Evolutionary conservation across 2,888 invertebrate genomes (phyloP), one percentile per base, ranked within the genome.

Genomic region (Brachyopa scutellaris): DNA sequence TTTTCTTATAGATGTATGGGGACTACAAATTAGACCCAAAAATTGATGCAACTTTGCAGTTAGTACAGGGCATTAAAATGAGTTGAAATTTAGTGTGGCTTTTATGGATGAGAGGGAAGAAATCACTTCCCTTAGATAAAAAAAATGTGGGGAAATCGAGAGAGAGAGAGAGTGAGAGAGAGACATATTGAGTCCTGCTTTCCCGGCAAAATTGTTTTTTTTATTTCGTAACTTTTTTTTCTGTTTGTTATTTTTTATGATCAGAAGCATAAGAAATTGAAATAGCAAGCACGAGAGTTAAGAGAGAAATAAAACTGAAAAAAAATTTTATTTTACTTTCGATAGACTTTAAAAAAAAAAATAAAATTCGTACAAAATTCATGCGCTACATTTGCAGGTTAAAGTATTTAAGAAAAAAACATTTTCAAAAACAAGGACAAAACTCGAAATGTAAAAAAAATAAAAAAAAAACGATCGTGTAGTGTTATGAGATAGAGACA

Each of bases 111-210:
- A 55, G 26, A 45, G 49, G 6, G 9, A 26, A 33, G 40, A 21
- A 53, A 17, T n/a, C n/a, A 51, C 40, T 66, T 31, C 40, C 29
- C 9, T 21, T 33, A 61, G 21, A 33, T 11, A 57, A 15, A 23
- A 42, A 31, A 19, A 36, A 11, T 3, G 5, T 8, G 11, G 8
- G 7, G 7, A 13, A n/a, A n/a, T n/a, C n/a, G n/a, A 33, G 13
- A 55, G n/a, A 55, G 42, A 67, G 7, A n/a, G 15, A 53, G 55
- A 57, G 38, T 29, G 72, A 70, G 69, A 79, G 73, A 67, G 51
- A 61, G 67, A 78, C 74, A 85, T 40, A 59, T 66, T 84, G 84
- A 87, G 88, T 89, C 89, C 89, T 89, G 89, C 89, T 89, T 89
- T 89, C 89, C 89, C 89, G 89, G 89, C 89, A 87, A 87, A 86